These are phyloP conservation scores for Fregata magnificens DNA, from an alignment of 2,113 vertebrate species.

Conservation along the genomic window DNA sequence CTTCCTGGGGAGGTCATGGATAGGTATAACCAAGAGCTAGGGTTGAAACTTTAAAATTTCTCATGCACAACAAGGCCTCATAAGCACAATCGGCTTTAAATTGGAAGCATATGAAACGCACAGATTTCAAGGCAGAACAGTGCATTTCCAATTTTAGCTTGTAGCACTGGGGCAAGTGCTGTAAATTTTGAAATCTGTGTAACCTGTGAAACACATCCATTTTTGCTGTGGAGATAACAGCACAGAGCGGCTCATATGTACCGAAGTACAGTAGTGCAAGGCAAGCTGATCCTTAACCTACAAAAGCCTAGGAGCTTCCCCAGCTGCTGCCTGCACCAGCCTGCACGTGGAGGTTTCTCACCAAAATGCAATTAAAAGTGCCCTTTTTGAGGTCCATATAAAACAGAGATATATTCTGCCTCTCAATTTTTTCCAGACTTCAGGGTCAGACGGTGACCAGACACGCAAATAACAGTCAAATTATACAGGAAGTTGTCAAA, in stretches of 20 bases:
- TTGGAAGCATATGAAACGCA: not conserved
- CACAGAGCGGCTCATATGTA: not conserved
- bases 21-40: not conserved
- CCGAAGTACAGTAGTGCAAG: not conserved
- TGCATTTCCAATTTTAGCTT: constrained; percentile 34
- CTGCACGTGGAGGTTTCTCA: constrained; percentile 31
- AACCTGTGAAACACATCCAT: constrained; percentile 20
- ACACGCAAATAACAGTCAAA: constrained; percentile 84
- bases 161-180: constrained; percentile 3
- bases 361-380: constrained; percentile 60
- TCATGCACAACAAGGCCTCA: not conserved
- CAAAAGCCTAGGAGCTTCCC: not conserved
- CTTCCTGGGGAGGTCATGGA: not conserved
- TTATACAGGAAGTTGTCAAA: constrained; percentile 88
- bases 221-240: not conserved
- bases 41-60: not conserved
- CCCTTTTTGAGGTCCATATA: constrained; percentile 56
- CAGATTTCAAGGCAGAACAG: constrained; percentile 25
- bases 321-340: not conserved
- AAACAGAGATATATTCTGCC: constrained; percentile 42
- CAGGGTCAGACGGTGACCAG: constrained; percentile 78
- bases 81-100: not conserved
- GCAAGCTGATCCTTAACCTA: constrained; percentile 18
- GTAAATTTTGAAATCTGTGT: constrained; percentile 14
- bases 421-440: constrained; percentile 79